Evolutionary conservation across 2,888 invertebrate species (phyloP).

Genomic region (Orthosia incerta): DNA sequence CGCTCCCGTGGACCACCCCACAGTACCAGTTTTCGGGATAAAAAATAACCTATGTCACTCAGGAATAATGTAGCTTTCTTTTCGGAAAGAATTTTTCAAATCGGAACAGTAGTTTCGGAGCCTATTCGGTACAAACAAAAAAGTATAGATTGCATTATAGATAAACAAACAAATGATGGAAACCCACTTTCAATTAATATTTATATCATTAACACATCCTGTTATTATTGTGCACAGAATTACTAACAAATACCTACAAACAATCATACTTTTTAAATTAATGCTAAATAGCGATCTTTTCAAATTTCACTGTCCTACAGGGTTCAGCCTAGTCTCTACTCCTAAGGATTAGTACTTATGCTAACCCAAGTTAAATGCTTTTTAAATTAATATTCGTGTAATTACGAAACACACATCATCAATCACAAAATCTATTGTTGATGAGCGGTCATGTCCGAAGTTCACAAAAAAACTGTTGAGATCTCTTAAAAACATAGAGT

Average conservation of each 20-base stretch:
- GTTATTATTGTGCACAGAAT: neutral
- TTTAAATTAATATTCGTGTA: neutral
- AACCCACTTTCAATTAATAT: slow-evolving; percentile 18
- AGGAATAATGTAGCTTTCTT: too few relatives aligned
- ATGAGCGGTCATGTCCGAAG: slow-evolving; percentile 68
- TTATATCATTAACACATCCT: neutral
- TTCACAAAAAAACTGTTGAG: slow-evolving; percentile 78
- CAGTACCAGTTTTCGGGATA: too few relatives aligned
- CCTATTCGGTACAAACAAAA: too few relatives aligned
- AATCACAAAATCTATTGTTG: slow-evolving; percentile 59
- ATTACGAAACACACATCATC: slow-evolving; percentile 5
- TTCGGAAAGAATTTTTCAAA: too few relatives aligned
- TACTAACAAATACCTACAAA: neutral
- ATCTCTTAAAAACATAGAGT: slow-evolving; percentile 70
- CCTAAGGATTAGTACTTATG: neutral
- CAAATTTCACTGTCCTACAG: neutral
- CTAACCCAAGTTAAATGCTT: neutral
- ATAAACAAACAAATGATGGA: slow-evolving; percentile 8
- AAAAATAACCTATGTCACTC: too few relatives aligned
- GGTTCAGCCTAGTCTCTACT: neutral
- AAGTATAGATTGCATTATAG: slow-evolving; percentile 23
- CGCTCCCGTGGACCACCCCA: too few relatives aligned
- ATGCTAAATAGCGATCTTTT: neutral
- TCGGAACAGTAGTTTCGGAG: too few relatives aligned
- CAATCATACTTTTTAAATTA: neutral